Evolutionary conservation across 2,113 vertebrate species (phyloP).

Genomic region (Myotis brandtii): DNA sequence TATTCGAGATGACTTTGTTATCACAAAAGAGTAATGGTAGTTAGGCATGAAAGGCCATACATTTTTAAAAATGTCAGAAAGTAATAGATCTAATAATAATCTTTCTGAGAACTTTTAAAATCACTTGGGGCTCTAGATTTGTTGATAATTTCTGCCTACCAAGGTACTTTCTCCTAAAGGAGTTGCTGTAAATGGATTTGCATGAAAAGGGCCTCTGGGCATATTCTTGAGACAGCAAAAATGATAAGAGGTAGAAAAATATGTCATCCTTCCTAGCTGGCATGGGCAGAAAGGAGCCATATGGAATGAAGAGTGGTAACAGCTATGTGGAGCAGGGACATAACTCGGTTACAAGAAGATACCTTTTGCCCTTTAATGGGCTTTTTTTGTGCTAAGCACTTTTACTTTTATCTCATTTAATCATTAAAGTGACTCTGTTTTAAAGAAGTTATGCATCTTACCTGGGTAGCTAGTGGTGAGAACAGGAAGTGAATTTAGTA

Average conservation of each 20-base stretch:
- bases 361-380: background rate
- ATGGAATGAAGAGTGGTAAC: background rate
- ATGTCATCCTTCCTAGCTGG: background rate
- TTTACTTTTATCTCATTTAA: background rate
- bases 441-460: background rate
- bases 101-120: background rate
- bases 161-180: background rate
- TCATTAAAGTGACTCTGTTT: background rate
- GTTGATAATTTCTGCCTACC: constrained; percentile 14
- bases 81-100: background rate
- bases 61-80: background rate
- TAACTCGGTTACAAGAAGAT: background rate
- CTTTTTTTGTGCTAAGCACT: background rate
- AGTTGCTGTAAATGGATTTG: constrained; percentile 18
- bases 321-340: background rate
- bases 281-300: background rate
- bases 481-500: background rate
- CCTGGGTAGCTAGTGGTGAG: background rate
- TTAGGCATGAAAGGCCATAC: background rate
- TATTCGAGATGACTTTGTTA: background rate
- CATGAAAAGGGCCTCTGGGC: background rate
- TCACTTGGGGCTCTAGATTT: background rate
- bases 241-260: background rate
- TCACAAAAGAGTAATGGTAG: background rate
- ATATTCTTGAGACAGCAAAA: background rate